A percentile compares a stretch with the other conserved stretches of the same genome.
Evolutionary conservation across 1,140 invertebrate genomes (phyloP).

Genomic region (Bombus cullumanus): DNA sequence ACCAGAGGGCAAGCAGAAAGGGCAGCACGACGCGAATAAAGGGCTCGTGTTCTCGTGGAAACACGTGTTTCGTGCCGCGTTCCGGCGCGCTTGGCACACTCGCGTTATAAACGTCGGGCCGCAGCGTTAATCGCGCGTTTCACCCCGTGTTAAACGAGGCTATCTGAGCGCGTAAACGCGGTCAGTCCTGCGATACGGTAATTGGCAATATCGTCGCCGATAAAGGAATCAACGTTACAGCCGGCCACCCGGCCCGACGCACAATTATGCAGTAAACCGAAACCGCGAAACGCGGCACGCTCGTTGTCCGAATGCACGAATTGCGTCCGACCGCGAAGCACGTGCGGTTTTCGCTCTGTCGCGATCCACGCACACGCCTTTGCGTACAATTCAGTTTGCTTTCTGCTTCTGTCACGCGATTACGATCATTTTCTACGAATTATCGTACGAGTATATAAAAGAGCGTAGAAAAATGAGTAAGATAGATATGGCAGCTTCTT

Average conservation of each 20-base stretch:
- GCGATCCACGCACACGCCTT: not conserved
- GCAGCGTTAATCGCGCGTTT: constrained; percentile 61
- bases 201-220: constrained; percentile 76
- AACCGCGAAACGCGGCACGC: constrained; percentile 72
- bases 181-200: constrained; percentile 66
- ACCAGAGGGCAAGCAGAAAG: not conserved
- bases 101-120: not conserved
- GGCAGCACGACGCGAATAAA: constrained; percentile 1
- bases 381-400: not conserved
- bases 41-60: not conserved
- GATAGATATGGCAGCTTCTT: too few species aligned
- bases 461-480: not conserved
- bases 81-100: too few species aligned
- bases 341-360: constrained; percentile 65
- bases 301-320: constrained; percentile 60
- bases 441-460: too few species aligned
- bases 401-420: not conserved
- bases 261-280: constrained; percentile 78
- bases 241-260: constrained; percentile 53
- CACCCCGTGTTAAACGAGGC: constrained; percentile 59
- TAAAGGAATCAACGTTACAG: constrained; percentile 74
- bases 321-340: constrained; percentile 61
- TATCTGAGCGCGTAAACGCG: constrained; percentile 62
- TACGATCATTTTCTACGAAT: too few species aligned
- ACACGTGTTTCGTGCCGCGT: not conserved